phyloP scores from a whole-genome alignment of 2,113 vertebrate species.

The Salvator merianae region DNA sequence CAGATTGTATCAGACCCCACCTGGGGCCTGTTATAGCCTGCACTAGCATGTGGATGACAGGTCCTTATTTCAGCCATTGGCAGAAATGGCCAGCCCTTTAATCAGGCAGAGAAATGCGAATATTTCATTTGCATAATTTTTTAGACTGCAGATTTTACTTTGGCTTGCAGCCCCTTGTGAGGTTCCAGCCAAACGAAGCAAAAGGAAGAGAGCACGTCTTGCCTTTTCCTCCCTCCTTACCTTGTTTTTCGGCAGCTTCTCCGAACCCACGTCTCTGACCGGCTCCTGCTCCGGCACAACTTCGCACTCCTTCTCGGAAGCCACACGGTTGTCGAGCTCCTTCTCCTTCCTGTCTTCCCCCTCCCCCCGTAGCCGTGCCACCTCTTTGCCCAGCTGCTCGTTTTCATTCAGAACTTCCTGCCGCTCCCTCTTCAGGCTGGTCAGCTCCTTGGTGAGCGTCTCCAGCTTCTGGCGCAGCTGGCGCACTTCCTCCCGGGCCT shows the following conservation, averaged over 20 bases:
- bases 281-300: constrained; percentile 83
- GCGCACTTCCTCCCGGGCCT: constrained; percentile 90
- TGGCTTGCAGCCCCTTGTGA: background rate
- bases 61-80: no score
- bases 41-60: no score
- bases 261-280: constrained; percentile 84
- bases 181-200: no score
- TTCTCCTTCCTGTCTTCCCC: constrained; percentile 34
- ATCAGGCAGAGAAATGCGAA: no score
- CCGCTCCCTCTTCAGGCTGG: constrained; percentile 82
- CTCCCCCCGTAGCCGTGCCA: constrained; percentile 63
- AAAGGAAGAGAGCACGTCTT: no score
- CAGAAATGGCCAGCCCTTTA: no score
- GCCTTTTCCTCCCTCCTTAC: constrained; percentile 49
- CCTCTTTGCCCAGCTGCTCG: constrained; percentile 76
- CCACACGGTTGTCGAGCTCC: constrained; percentile 46
- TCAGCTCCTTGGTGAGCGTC: constrained; percentile 91
- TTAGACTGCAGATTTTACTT: background rate
- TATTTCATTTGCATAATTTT: background rate
- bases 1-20: no score
- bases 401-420: constrained; percentile 87
- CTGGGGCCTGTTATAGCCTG: no score
- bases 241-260: constrained; percentile 76
- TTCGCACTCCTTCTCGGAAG: constrained; percentile 58
- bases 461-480: constrained; percentile 92